Evolutionary conservation across 2,113 vertebrate genomes (phyloP), one percentile per base, ranked within the genome.

Genomic region (Eolophus roseicapilla): DNA sequence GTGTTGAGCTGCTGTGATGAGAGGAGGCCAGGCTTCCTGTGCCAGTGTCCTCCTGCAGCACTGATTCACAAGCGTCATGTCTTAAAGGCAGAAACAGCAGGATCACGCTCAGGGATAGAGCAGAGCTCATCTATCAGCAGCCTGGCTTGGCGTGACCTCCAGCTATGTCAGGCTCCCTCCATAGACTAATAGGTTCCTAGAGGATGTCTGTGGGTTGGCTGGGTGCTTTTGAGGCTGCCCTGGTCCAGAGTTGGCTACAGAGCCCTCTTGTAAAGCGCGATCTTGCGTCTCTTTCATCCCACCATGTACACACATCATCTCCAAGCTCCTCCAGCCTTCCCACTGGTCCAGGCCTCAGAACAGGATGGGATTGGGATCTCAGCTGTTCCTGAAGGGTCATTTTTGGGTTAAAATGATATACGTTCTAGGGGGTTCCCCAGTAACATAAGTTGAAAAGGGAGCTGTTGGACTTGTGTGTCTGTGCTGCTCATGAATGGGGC

Each of bases 51-150:
- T 77, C 65, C 64, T 19, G 70, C 78, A 82, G 65, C 31, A 0
- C 0, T 50, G 67, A 5, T 37, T 33, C 9, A 0, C 27, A 21
- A 57, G 60, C 23, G 28, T 28, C 9, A 0, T 8, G 35, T 31
- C 55, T 41, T 9, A 76, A 19, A 9, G 59, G 69, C 44, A 62
- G 68, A 43, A 57, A 10, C 53, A 77, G 77, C 25, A 11, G 79
- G 35, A 37, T 50, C 53, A 16, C 43, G 70, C 39, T 43, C 0
- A 1, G 31, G 60, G 41, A 9, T 3, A 25, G 28, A 73, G 28
- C 57, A 49, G 79, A 44, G 63, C 47, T 62, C 27, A 13, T 47
- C 68, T 57, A 3, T 43, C 53, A 67, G 79, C 82, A 70, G 64
- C 80, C 59, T 69, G 44, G 55, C 31, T 52, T 73, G 12, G 29